A percentile compares a stretch with the other conserved stretches of the same genome.
phyloP scores from a whole-genome alignment of 2,113 vertebrate species.

The Gadus macrocephalus region DNA sequence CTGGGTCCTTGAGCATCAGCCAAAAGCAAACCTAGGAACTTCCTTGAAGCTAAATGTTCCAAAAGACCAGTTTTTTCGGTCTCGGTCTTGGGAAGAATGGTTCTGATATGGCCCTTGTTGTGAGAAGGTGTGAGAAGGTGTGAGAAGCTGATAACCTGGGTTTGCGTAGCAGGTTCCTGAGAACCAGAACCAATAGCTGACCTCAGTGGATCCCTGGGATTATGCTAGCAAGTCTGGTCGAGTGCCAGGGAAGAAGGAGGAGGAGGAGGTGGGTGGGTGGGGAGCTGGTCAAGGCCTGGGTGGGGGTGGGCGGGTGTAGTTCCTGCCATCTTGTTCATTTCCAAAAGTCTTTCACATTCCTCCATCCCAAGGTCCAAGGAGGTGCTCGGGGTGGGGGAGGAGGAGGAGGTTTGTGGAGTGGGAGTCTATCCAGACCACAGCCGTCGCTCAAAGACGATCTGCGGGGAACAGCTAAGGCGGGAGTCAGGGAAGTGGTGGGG shows the following conservation, averaged over 20 bases:
- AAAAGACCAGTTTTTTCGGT: too few relatives aligned
- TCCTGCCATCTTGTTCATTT: conserved; percentile 30
- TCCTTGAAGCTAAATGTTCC: too few relatives aligned
- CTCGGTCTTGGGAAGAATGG: background rate
- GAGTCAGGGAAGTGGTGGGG: conserved; percentile 2
- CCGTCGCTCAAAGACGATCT: conserved; percentile 49
- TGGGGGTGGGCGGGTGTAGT: conserved; percentile 35
- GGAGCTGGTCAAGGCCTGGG: too few relatives aligned
- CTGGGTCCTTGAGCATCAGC: too few relatives aligned
- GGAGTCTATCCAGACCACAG: conserved; percentile 50
- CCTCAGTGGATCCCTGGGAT: conserved; percentile 45
- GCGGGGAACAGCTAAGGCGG: conserved; percentile 53
- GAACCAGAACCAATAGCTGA: conserved; percentile 25
- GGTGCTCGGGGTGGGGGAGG: conserved; percentile 27
- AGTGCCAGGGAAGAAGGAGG: conserved; percentile 24
- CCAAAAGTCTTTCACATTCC: conserved; percentile 56
- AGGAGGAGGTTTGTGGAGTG: conserved; percentile 23
- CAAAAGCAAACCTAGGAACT: too few relatives aligned
- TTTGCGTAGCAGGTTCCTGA: conserved; percentile 24
- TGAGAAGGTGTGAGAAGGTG: background rate
- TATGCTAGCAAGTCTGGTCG: conserved; percentile 56
- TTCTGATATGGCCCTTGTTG: conserved; percentile 5
- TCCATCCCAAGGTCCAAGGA: conserved; percentile 49
- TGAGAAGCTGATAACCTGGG: background rate
- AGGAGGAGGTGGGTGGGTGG: too few relatives aligned